phyloP scores from a whole-genome alignment of 2,797 vertebrate genomes.

The Schizopygopsis malacanthus region DNA sequence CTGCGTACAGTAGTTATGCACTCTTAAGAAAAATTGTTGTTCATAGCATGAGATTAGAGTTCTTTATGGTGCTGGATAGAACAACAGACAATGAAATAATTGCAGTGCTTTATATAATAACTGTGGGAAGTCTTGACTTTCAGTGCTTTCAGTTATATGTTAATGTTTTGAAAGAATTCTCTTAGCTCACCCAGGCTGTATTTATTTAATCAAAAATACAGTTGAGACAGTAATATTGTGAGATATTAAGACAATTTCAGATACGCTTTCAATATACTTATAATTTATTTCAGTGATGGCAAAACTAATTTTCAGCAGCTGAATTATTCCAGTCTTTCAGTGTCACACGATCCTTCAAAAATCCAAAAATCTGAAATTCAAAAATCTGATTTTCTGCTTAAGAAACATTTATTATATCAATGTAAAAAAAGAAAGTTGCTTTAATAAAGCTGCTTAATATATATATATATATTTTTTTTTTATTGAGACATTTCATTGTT shows the following conservation, averaged over 20 bases:
- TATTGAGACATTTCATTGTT: too few relatives aligned
- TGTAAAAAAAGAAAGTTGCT: too few relatives aligned
- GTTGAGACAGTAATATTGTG: neutral
- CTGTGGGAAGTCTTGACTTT: neutral
- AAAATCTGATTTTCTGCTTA: neutral
- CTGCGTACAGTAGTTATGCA: neutral
- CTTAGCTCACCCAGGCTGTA: neutral
- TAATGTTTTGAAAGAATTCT: neutral
- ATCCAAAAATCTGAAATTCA: too few relatives aligned
- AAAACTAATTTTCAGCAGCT: neutral
- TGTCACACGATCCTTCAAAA: neutral
- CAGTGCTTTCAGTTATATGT: neutral
- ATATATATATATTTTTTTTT: too few relatives aligned
- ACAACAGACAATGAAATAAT: neutral
- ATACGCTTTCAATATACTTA: neutral
- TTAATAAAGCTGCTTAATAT: too few relatives aligned
- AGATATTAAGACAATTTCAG: neutral
- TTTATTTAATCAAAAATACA: neutral
- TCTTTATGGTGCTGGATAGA: neutral
- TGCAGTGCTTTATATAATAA: neutral
- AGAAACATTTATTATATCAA: neutral
- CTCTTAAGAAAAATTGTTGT: neutral
- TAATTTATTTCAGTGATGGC: neutral
- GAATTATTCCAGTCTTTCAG: neutral
- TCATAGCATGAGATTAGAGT: neutral